Base-by-base conservation (phyloP, 2,888 invertebrate genomes). In the Camptogramma bilineatum region DNA sequence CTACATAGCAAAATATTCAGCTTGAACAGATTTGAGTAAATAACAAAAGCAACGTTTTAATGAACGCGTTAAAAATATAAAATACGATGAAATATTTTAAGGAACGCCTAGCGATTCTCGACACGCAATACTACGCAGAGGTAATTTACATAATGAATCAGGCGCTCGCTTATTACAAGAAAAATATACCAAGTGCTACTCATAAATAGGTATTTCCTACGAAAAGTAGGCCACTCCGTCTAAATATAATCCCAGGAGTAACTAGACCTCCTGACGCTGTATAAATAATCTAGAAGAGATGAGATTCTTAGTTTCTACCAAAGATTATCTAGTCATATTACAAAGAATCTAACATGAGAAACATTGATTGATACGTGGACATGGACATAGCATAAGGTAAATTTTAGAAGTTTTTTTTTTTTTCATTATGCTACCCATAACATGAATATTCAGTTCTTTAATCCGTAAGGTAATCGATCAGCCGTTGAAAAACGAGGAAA, bases 101-200 rank as follows among this genome's bases (percentile, higher is more conserved):
- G 58, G 39, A 70, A 53, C 71, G 71, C 71, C 71, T 72, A 64
- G 53, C 50, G 51, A 51, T 68, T 54, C 59, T 52, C 24, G 10
- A 54, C 70, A 70, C 68, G 71, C 71, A 70, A 70, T 62, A 56
- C 61, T 57, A 66, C 62, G 54, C 65, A 53, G 57, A 16, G 47
- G 62, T 62, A 28, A 66, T 62, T 66, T 62, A 62, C 66, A 66
- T 66, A 66, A 66, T 66, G 58, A 62, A 62, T 44, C 58, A 62
- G 66, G 66, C 62, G 58, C 42, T 54, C 19, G 47, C 48, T 58
- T 51, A 44, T 48, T 57, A 57, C 31, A 53, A 47, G 61, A 53
- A 52, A 64, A 64, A 52, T 61, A 56, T 51, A 31, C 46, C 18
- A n/a, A 34, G 39, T 51, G 42, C 1, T 47, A 16, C 10, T 46